phyloP scores from a whole-genome alignment of 1,140 invertebrate genomes.

The Amyelois transitella region DNA sequence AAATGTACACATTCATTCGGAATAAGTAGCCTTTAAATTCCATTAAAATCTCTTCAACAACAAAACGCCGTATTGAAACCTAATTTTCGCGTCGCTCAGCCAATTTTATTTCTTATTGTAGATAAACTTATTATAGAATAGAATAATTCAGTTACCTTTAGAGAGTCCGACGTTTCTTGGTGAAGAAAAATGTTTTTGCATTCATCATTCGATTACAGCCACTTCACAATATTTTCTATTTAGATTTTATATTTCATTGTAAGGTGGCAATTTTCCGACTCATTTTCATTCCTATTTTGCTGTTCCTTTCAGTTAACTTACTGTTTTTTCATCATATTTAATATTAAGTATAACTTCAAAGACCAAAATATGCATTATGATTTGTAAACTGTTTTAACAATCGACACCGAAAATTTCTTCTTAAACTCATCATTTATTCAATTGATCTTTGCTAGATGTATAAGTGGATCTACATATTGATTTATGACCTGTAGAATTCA shows the following conservation, averaged over 20 bases:
- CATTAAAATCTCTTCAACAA: neutral
- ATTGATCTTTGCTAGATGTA: neutral
- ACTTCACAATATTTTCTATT: slow-evolving; percentile 64
- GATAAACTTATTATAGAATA: slow-evolving; percentile 67
- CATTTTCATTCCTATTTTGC: neutral
- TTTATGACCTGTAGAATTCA: neutral
- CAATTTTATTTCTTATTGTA: slow-evolving; percentile 54
- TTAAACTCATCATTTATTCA: slow-evolving; percentile 17
- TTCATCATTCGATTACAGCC: slow-evolving; percentile 56
- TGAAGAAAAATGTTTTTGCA: slow-evolving; percentile 37
- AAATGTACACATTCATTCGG: neutral
- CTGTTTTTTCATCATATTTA: neutral
- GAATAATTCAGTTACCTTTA: slow-evolving; percentile 59
- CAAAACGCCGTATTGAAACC: slow-evolving; percentile 11
- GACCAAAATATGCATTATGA: too few relatives aligned
- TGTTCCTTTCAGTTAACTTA: neutral
- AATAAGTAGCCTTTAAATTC: neutral
- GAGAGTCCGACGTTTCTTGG: slow-evolving; percentile 33
- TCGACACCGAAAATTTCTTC: too few relatives aligned
- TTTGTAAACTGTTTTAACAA: too few relatives aligned
- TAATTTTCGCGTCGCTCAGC: slow-evolving; percentile 23
- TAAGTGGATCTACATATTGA: neutral
- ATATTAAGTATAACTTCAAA: neutral
- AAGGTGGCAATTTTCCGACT: neutral
- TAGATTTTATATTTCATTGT: slow-evolving; percentile 63